Evolutionary conservation across 1,140 invertebrate species (phyloP).

Genomic region (Nomia melanderi): DNA sequence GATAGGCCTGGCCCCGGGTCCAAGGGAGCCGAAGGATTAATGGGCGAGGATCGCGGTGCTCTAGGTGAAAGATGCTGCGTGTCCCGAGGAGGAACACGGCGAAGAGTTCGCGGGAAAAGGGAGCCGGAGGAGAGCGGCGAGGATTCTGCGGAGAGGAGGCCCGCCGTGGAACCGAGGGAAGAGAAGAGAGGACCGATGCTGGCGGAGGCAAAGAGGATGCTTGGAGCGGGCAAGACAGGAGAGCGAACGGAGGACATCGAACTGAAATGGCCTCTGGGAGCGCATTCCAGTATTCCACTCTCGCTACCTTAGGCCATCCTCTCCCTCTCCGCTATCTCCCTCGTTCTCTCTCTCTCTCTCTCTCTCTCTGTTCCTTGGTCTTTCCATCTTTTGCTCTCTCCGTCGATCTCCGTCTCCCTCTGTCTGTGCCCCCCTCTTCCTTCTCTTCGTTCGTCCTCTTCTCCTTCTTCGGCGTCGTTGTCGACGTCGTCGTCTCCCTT

Average conservation of each 20-base stretch:
- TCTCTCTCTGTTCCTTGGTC: constrained; percentile 30
- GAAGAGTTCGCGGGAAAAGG: constrained; percentile 31
- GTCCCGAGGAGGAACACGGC: constrained; percentile 5
- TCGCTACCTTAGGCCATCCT: constrained; percentile 71
- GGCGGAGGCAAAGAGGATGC: constrained; percentile 50
- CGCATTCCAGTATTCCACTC: constrained; percentile 76
- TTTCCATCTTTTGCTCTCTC: constrained; percentile 7
- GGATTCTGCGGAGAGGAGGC: constrained; percentile 15
- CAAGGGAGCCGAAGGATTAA: constrained; percentile 53
- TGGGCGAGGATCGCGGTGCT: constrained; percentile 57
- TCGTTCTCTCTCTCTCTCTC: constrained; percentile 8
- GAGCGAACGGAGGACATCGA: constrained; percentile 79
- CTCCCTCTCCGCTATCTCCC: constrained; percentile 34
- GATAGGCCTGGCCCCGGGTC: constrained; percentile 42
- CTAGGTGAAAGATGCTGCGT: constrained; percentile 66
- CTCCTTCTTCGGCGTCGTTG: constrained; percentile 35
- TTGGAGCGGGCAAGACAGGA: constrained; percentile 66
- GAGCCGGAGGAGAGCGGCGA: constrained; percentile 3
- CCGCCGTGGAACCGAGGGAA: constrained; percentile 29
- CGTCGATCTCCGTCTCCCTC: constrained; percentile 27
- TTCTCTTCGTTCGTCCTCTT: constrained; percentile 13
- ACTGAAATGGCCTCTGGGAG: constrained; percentile 79
- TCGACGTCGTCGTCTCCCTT: background rate
- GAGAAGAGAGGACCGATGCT: constrained; percentile 38
- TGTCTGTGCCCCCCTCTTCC: constrained; percentile 18